Evolutionary conservation across 2,797 vertebrate species (phyloP).

Genomic region (Chiropotes sagulatus): DNA sequence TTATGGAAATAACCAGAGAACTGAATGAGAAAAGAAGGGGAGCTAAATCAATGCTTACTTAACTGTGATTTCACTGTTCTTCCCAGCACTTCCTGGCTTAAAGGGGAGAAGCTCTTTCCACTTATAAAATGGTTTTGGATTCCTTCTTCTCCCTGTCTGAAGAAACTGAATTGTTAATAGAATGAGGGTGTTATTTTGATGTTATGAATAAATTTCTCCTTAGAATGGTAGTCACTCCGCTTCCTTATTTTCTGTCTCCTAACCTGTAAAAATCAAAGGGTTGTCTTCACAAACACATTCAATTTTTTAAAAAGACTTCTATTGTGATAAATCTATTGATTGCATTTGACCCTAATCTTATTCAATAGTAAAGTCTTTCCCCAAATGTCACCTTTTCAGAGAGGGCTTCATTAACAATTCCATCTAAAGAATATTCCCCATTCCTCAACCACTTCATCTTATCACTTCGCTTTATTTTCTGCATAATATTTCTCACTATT

Average conservation of each 20-base stretch:
- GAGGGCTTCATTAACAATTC: background rate
- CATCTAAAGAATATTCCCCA: background rate
- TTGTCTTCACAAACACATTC: background rate
- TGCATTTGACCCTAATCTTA: background rate
- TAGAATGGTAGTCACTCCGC: background rate
- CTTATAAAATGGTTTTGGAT: background rate
- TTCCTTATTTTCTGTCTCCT: background rate
- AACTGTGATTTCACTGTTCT: background rate
- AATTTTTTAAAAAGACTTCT: background rate
- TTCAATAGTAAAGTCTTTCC: background rate
- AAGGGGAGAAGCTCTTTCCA: background rate
- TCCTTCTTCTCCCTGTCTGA: background rate
- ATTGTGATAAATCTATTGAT: background rate
- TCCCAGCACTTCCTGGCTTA: background rate
- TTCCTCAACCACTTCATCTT: background rate
- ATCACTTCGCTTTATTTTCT: background rate
- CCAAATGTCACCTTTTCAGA: background rate
- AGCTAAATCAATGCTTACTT: background rate
- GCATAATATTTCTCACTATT: background rate
- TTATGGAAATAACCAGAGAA: background rate
- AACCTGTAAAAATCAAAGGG: background rate
- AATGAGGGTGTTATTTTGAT: background rate
- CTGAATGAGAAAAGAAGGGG: background rate
- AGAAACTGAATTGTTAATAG: background rate
- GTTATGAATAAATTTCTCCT: background rate